A percentile compares a stretch with the other conserved stretches of the same genome.
Conservation (phyloP, 2,113 vertebrate genomes). For the Urocynchramus pylzowi region DNA sequence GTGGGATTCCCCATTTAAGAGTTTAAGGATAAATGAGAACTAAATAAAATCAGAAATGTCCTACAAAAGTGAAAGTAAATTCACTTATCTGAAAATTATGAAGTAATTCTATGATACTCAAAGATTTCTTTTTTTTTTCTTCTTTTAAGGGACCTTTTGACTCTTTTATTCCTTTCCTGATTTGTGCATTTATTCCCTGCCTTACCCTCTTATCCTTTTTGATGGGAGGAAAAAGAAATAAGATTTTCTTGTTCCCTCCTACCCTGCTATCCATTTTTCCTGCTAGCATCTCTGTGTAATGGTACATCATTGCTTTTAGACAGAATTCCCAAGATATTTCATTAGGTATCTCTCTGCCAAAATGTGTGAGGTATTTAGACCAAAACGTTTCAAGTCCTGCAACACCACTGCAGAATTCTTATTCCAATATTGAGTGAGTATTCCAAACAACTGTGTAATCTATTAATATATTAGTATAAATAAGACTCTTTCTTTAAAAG, state of each 20-base stretch:
- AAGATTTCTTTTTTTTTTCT: neutral
- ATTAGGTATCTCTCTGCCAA: neutral
- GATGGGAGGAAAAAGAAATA: neutral
- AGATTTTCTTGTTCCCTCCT: neutral
- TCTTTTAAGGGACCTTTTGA: neutral
- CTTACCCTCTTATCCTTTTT: neutral
- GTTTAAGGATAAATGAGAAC: neutral
- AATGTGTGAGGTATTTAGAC: neutral
- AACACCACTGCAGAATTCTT: neutral
- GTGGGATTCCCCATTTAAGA: neutral
- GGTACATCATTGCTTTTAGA: neutral
- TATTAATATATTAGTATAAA: neutral
- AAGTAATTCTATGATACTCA: neutral
- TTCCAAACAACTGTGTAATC: neutral
- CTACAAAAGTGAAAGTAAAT: neutral
- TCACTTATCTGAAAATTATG: neutral
- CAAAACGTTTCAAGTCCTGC: neutral
- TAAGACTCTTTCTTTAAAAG: neutral
- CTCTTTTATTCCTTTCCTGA: neutral
- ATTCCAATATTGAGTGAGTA: neutral
- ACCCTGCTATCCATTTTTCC: neutral
- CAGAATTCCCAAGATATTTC: neutral
- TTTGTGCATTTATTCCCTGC: neutral
- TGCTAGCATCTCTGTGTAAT: neutral
- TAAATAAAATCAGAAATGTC: neutral